Percentiles rank a stretch among this genome's conserved stretches.
Evolutionary conservation across 2,113 vertebrate species (phyloP).

Genomic region (Lipophrys pholis): DNA sequence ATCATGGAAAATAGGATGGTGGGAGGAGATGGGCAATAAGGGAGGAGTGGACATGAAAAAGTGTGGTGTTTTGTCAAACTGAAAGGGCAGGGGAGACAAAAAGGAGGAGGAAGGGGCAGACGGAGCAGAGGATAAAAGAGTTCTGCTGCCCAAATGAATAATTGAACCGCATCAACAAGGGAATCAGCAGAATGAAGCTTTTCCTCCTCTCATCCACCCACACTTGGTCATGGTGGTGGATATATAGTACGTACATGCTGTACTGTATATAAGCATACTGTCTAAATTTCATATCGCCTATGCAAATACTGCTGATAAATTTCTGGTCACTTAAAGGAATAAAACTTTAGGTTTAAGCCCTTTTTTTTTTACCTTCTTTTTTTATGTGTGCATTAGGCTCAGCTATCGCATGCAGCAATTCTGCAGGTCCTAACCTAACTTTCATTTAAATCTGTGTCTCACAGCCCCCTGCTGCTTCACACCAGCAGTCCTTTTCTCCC

Average conservation of each 20-base stretch:
- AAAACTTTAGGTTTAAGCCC: too few species aligned
- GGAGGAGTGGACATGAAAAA: conserved; percentile 40
- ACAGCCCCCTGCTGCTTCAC: conserved; percentile 43
- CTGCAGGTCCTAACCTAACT: conserved; percentile 58
- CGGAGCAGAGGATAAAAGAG: conserved; percentile 33
- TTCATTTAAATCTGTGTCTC: conserved; percentile 56
- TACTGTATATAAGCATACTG: not conserved
- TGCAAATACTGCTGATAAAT: too few species aligned
- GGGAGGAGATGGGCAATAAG: conserved; percentile 28
- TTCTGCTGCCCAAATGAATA: conserved; percentile 63
- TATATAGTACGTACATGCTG: not conserved
- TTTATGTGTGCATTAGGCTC: too few species aligned
- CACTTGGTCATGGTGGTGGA: conserved; percentile 18
- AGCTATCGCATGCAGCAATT: conserved; percentile 24
- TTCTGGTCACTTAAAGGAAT: too few species aligned
- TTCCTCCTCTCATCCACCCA: not conserved
- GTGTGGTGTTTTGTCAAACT: conserved; percentile 48
- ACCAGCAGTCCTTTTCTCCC: conserved; percentile 36
- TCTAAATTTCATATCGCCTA: not conserved
- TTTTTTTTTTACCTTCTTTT: too few species aligned
- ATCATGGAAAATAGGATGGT: not conserved
- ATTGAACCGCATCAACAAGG: conserved; percentile 51
- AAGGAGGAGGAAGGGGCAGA: conserved; percentile 28
- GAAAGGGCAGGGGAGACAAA: conserved; percentile 32
- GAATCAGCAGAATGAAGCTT: conserved; percentile 56